Base-by-base conservation (phyloP, 2,113 vertebrate species). In the Lepus americanus region DNA sequence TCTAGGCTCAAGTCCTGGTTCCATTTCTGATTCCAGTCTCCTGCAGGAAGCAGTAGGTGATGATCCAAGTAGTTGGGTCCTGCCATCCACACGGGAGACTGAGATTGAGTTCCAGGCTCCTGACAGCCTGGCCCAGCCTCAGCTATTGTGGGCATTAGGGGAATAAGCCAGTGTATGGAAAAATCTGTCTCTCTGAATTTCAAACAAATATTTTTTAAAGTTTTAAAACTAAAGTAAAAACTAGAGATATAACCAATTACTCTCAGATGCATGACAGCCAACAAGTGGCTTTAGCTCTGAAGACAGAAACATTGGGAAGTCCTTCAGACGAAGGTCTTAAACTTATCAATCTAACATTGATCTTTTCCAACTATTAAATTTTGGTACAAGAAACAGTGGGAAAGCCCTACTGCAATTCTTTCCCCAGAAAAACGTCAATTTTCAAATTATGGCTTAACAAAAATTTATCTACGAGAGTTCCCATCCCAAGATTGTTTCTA, bases 361-460 rank as follows among this genome's bases (percentile, higher is more conserved):
- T 74, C 61, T 91, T 85, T 93, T 69, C 59, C 83, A 82, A 87
- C 31, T 36, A 74, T 27, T 89, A 63, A 93, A 83, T 61, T 73
- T 84, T 64, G n/a, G 69, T 27, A 92, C 53, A 36, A 91, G 49
- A 87, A 95, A 93, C 69, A 89, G 0, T 31, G 13, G 14, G 33
- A 76, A 94, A 90, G 23, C 87, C 11, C 5, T 61, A 55, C 92
- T 59, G 90, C 36, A 85, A 77, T 27, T 44, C 77, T 64, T 92
- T 87, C 19, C 51, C 9, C 29, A 73, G 64, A 22, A 94, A 82
- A 89, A 92, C 22, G 5, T 72, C 19, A 88, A 16, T 88, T 82
- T 90, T 73, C 27, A 95, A 83, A 74, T 87, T 51, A 69, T 64
- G 19, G 33, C 5, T 92, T 96, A 87, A 86, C 16, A 61, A 81